Evolutionary conservation across 2,797 vertebrate species (phyloP), one percentile per base, ranked within the genome.

Genomic region (Periparus ater): DNA sequence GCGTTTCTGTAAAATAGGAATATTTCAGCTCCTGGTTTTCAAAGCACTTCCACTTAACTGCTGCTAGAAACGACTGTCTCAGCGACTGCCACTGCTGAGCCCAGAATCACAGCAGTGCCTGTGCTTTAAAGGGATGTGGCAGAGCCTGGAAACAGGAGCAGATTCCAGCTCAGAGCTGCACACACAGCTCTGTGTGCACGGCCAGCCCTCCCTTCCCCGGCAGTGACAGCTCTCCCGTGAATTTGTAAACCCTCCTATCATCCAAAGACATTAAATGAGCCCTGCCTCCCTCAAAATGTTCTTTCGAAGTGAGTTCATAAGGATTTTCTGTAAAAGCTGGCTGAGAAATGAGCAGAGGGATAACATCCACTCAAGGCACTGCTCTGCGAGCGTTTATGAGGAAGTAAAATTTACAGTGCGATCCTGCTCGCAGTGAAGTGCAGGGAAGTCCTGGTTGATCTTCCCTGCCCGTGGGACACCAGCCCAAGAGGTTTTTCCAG

Each of bases 21-120:
- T 87, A 83, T 87, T 93, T 88, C 32, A 87, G 72, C 57, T 89
- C 68, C 61, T n/a, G 60, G 17, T 89, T 89, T 87, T 71, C 83
- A 91, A 87, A 89, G 86, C 61, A 36, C 55, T 92, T 70, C 57
- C 63, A 92, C 62, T 84, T 34, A 47, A 34, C 67, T 68, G 78
- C 84, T 92, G 61, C 58, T 26, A 48, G 72, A 60, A 91, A 90
- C 1, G 21, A 61, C 42, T 70, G 75, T 26, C n/a, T 55, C 89
- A 77, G 88, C 16, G 51, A 5, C 51, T 80, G 63, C 34, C 68
- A 15, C 57, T 34, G 60, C 74, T 61, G 34, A 71, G 86, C 71
- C 55, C 58, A n/a, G 78, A n/a, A 65, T 48, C 84, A 4, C 88
- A 93, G 77, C 57, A 71, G 74, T n/a, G 83, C 44, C 73, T 71